A percentile compares a stretch with the other conserved stretches of the same genome.
Evolutionary conservation across 2,113 vertebrate species (phyloP).

Genomic region (Pampusana beccarii): DNA sequence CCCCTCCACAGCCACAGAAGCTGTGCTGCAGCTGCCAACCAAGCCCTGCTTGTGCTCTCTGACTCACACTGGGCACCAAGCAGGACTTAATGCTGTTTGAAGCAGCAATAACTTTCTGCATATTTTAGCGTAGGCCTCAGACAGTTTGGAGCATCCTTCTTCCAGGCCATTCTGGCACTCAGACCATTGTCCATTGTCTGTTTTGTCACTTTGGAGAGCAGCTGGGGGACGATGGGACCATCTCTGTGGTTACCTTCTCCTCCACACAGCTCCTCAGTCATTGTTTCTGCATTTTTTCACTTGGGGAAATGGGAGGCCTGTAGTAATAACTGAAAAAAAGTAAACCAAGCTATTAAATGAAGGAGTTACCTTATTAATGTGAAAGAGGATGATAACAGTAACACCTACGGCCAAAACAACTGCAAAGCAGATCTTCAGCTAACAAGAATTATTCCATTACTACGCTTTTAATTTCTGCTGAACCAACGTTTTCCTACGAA

Average conservation of each 20-base stretch:
- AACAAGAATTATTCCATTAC: not conserved
- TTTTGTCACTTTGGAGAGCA: not conserved
- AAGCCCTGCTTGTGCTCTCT: not conserved
- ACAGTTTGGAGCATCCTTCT: not conserved
- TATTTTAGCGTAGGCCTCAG: not conserved
- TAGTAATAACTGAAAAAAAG: not conserved
- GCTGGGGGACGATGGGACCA: not conserved
- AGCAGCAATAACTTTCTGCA: not conserved
- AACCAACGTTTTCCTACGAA: not conserved
- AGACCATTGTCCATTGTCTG: not conserved
- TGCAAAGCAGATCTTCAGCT: slow-evolving; percentile 5
- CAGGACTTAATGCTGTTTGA: not conserved
- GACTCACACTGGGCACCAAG: not conserved
- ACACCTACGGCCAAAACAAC: not conserved
- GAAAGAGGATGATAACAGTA: not conserved
- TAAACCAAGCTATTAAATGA: not conserved
- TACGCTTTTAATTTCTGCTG: not conserved
- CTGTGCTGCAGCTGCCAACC: not conserved
- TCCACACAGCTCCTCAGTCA: not conserved
- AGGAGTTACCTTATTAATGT: not conserved
- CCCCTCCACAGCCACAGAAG: not conserved
- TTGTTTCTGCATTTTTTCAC: not conserved
- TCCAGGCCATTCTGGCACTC: not conserved
- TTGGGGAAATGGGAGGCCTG: not conserved
- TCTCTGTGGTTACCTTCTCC: not conserved